phyloP scores from a whole-genome alignment of 2,113 vertebrate genomes.

The Rhinoptilus africanus region DNA sequence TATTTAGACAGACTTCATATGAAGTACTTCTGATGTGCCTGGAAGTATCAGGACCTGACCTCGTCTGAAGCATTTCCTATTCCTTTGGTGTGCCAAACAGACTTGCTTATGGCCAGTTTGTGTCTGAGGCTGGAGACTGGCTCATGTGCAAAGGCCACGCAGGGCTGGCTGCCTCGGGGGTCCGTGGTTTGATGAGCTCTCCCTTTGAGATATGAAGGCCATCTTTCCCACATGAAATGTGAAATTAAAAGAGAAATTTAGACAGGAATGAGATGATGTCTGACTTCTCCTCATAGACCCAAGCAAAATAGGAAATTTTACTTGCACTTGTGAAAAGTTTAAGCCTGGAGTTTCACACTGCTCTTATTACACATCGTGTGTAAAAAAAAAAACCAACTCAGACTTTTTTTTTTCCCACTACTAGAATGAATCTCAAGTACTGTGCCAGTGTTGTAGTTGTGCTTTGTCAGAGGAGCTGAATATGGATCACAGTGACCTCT shows the following conservation, averaged over 20 bases:
- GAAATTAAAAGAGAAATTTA: background rate
- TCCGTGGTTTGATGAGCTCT: background rate
- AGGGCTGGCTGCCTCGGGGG: background rate
- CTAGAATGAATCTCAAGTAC: background rate
- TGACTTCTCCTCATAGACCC: background rate
- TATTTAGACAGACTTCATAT: background rate
- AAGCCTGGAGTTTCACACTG: background rate
- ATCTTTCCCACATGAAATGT: background rate
- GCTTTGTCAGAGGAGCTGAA: background rate
- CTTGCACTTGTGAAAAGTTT: background rate
- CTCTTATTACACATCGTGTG: background rate
- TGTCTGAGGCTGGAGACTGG: background rate
- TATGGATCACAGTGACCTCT: background rate
- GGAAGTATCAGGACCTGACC: background rate
- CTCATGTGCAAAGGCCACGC: accelerated
- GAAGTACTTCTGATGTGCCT: background rate
- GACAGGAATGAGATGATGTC: background rate
- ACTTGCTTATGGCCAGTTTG: background rate
- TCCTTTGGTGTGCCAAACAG: background rate
- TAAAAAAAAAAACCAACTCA: background rate
- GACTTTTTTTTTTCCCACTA: background rate
- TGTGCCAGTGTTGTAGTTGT: background rate
- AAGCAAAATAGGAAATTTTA: background rate
- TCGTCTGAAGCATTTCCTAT: background rate
- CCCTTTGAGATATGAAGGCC: background rate